Percentiles rank a stretch among this genome's conserved stretches.
Evolutionary conservation across 2,113 vertebrate genomes (phyloP).

Genomic region (Ifrita kowaldi): DNA sequence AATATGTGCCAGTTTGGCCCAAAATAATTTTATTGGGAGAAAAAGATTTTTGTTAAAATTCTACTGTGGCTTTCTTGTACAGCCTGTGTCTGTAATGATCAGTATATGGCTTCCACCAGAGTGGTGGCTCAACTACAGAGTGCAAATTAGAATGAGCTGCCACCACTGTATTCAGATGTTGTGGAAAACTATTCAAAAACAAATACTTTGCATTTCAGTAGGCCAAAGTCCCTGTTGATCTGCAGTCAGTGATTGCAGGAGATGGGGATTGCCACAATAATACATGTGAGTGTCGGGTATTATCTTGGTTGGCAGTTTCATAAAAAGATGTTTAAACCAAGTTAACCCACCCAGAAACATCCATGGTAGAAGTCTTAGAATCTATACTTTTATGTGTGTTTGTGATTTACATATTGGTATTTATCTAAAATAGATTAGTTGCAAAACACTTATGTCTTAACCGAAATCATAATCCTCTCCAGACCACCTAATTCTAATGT

Average conservation of each 20-base stretch:
- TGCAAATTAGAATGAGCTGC: not conserved
- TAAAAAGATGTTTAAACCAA: not conserved
- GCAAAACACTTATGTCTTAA: not conserved
- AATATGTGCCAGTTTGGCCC: conserved; percentile 2
- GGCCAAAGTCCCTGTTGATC: not conserved
- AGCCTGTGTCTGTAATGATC: not conserved
- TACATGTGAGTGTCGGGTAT: not conserved
- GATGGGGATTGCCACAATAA: not conserved
- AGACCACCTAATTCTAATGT: not conserved
- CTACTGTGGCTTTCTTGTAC: not conserved
- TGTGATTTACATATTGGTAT: not conserved
- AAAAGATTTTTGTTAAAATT: not conserved
- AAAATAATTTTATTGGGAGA: conserved; percentile 22
- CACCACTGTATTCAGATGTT: not conserved
- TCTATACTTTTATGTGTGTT: not conserved
- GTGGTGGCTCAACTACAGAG: not conserved
- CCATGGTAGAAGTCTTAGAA: not conserved
- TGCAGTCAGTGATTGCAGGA: not conserved
- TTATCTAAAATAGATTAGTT: not conserved
- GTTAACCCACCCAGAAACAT: not conserved
- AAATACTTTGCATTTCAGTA: not conserved
- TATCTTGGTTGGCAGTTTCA: not conserved
- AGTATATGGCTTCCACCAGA: not conserved
- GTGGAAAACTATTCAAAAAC: not conserved
- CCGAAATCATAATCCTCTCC: not conserved